Evolutionary conservation across 2,888 invertebrate genomes (phyloP), one percentile per base, ranked within the genome.

Genomic region (Salticus scenicus): DNA sequence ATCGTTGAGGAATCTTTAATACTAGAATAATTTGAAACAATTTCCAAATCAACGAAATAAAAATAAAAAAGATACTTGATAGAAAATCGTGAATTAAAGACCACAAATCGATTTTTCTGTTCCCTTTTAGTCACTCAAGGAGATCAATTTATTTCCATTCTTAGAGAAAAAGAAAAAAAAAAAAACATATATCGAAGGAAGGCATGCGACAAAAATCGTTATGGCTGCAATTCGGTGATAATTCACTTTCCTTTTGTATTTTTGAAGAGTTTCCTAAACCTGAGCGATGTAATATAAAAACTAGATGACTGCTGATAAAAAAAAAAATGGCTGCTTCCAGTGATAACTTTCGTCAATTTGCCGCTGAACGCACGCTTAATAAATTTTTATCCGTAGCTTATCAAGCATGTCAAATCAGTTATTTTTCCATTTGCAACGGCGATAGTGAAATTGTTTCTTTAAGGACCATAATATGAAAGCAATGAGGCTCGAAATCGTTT

Each of bases 401-500:
- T 84, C 83, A 84, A 73, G 83, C 83, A 77, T 84, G 83, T 77
- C 83, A 77, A 84, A 84, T 84, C 77, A 84, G 76, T 84, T 84
- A 84, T 84, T 84, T 84, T 73, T 84, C 83, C 77, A 84, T 84
- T 84, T 77, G 77, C 77, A 63, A 73, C 77, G 57, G 67, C 67
- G 70, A 66, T 73, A 76, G 31, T 63, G 82, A 76, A 83, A 83
- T 84, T 84, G 83, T 84, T 84, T 84, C 83, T 77, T 73, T 84
- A 84, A 84, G 77, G 72, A 66, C 77, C 72, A 42, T 84, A 84
- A 84, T 84, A 84, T 72, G 73, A 77, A 77, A 84, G 83, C 83
- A 72, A 84, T 84, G 83, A 77, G 77, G 83, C 83, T 84, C 83
- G 30, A 84, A 84, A 84, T 77, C 83, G 83, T 73, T 84, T 84